These are phyloP conservation scores for Atta cephalotes DNA, from an alignment of 1,140 invertebrate genomes.

Conservation along the genomic window DNA sequence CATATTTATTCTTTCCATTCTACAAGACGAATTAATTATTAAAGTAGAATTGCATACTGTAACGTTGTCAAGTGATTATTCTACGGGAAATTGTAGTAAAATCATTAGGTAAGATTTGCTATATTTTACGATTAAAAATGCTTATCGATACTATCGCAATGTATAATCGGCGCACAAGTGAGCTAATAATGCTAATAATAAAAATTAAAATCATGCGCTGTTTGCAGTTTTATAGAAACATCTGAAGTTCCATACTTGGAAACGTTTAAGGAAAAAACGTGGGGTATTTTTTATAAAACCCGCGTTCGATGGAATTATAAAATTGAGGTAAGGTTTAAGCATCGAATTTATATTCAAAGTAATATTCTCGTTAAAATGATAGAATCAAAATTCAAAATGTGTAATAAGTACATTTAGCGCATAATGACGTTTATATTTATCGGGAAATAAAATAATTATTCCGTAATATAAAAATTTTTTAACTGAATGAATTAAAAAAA, in stretches of 20 bases:
- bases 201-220: neutral
- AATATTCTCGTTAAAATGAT: neutral
- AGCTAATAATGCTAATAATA: neutral
- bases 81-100: neutral
- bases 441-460: slow-evolving; percentile 4
- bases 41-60: neutral
- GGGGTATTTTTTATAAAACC: slow-evolving; percentile 51
- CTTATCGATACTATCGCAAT: neutral
- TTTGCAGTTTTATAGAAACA: slow-evolving; percentile 6
- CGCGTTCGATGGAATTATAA: slow-evolving; percentile 69
- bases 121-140: neutral
- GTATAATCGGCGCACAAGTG: neutral
- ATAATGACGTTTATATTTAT: neutral
- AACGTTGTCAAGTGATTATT: no score
- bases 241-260: slow-evolving; percentile 65
- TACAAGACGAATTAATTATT: neutral
- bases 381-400: neutral
- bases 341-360: neutral
- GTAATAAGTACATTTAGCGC: neutral
- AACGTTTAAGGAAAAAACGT: slow-evolving; percentile 53
- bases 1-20: slow-evolving; percentile 14
- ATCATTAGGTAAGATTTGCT: slow-evolving; percentile 37
- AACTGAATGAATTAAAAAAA: neutral
- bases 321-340: slow-evolving; percentile 65
- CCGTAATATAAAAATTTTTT: neutral